These are phyloP conservation scores for Ptychadena robeensis DNA, from an alignment of 2,797 vertebrate genomes.

Conservation along the genomic window DNA sequence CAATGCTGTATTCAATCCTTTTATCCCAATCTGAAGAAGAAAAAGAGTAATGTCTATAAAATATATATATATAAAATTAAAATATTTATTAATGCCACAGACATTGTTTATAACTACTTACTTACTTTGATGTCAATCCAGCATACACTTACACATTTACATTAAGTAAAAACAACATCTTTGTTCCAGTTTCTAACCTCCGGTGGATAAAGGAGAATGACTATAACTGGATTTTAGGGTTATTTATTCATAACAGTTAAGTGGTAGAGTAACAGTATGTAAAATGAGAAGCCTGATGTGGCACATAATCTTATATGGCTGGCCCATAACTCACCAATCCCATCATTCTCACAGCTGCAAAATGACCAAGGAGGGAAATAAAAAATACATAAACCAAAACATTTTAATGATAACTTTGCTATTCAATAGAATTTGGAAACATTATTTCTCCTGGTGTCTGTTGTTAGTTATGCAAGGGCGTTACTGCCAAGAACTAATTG, in stretches of 20 bases:
- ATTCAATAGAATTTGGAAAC: background rate
- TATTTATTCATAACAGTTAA: background rate
- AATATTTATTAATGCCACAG: background rate
- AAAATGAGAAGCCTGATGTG: conserved; percentile 1
- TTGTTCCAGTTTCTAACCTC: background rate
- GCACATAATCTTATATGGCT: background rate
- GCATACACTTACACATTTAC: background rate
- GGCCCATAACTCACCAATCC: conserved; percentile 1
- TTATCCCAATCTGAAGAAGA: conserved; percentile 86
- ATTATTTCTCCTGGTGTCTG: background rate
- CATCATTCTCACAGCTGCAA: background rate
- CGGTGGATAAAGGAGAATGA: background rate
- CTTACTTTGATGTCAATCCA: background rate
- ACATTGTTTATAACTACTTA: background rate
- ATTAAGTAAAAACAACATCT: background rate
- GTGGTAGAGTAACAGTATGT: conserved; percentile 1
- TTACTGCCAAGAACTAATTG: background rate
- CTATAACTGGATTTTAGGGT: background rate
- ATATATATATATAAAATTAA: background rate
- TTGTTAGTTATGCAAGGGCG: background rate
- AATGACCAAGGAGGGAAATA: background rate
- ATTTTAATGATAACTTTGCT: background rate
- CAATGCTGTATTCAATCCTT: conserved; percentile 90
- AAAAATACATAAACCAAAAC: background rate
- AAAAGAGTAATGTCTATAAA: too few species aligned